Evolutionary conservation across 2,113 vertebrate genomes (phyloP).

Genomic region (Neoarius graeffei): DNA sequence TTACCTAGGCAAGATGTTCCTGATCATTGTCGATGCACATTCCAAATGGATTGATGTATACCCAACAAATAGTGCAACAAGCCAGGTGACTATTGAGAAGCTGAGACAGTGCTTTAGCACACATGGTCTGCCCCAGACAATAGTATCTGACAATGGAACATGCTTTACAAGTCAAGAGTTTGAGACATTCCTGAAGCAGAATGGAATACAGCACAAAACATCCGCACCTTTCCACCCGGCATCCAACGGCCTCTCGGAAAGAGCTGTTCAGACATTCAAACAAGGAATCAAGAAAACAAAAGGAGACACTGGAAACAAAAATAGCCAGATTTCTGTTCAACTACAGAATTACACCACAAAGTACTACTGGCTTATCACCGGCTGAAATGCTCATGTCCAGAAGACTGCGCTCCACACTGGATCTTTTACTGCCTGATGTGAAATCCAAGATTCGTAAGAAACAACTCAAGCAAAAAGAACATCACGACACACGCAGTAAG

Average conservation of each 20-base stretch:
- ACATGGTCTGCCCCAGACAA: too few relatives aligned
- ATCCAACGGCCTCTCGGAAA: too few relatives aligned
- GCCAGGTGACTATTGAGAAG: slow-evolving; percentile 32
- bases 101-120: too few relatives aligned
- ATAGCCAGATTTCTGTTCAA: slow-evolving; percentile 26
- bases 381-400: slow-evolving; percentile 36
- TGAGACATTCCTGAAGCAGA: too few relatives aligned
- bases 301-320: too few relatives aligned
- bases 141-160: too few relatives aligned
- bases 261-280: too few relatives aligned
- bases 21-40: slow-evolving; percentile 34
- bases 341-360: slow-evolving; percentile 38
- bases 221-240: too few relatives aligned
- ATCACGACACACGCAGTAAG: slow-evolving; percentile 15
- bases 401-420: slow-evolving; percentile 2
- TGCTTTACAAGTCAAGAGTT: too few relatives aligned
- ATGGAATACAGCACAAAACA: too few relatives aligned
- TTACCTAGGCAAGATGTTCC: slow-evolving; percentile 36
- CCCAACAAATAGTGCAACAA: slow-evolving; percentile 10
- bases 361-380: slow-evolving; percentile 17
- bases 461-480: slow-evolving; percentile 38
- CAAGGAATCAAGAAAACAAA: too few relatives aligned
- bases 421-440: slow-evolving; percentile 28
- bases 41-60: slow-evolving; percentile 32
- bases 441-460: slow-evolving; percentile 7